These are phyloP conservation scores for Willisornis vidua DNA, from an alignment of 2,113 vertebrate species.

Conservation along the genomic window DNA sequence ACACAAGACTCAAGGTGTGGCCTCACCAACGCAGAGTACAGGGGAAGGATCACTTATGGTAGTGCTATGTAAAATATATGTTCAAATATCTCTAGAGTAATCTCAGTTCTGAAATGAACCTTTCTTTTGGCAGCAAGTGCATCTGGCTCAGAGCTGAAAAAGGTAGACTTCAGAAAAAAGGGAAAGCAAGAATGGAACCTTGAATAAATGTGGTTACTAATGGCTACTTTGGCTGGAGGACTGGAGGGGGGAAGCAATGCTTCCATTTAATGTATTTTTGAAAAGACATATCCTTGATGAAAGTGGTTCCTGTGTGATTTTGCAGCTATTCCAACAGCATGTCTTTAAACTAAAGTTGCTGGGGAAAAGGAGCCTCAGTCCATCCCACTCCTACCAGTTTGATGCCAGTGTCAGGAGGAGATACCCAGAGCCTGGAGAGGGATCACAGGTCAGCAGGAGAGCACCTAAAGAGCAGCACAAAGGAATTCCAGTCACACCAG, in stretches of 20 bases:
- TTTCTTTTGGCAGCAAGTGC: not conserved
- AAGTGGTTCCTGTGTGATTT: not conserved
- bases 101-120: not conserved
- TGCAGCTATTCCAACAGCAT: not conserved
- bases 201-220: not conserved
- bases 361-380: not conserved
- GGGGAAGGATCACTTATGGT: not conserved
- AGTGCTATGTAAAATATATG: not conserved
- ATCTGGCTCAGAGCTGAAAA: not conserved
- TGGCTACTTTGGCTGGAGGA: not conserved
- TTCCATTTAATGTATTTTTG: not conserved
- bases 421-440: not conserved
- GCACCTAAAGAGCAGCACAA: not conserved
- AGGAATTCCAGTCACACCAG: not conserved
- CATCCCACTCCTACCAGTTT: not conserved
- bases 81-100: not conserved
- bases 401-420: not conserved
- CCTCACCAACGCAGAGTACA: too few relatives aligned
- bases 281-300: not conserved
- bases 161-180: not conserved
- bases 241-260: not conserved
- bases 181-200: not conserved
- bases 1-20: too few relatives aligned
- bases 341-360: not conserved
- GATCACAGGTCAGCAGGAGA: not conserved